Conservation (phyloP, 2,888 invertebrate species). For the Brenthis daphne region DNA sequence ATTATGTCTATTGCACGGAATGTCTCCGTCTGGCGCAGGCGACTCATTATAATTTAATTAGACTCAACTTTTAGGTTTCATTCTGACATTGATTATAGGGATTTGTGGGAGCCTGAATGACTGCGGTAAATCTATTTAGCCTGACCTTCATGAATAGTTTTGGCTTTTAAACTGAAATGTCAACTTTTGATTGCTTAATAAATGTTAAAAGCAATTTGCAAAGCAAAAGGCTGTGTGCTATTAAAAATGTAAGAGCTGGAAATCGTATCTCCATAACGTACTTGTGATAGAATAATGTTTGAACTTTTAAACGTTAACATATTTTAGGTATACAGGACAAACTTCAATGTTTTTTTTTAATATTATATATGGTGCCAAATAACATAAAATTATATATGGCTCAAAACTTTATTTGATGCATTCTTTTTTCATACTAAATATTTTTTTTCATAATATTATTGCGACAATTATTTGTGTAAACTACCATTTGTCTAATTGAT, state of each 20-base stretch:
- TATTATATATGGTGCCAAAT: too few relatives aligned
- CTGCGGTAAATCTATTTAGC: slow-evolving; percentile 30
- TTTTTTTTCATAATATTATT: too few relatives aligned
- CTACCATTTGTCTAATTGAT: too few relatives aligned
- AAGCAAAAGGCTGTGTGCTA: not conserved
- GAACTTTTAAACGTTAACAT: not conserved
- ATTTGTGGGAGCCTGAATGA: slow-evolving; percentile 32
- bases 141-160: slow-evolving; percentile 25
- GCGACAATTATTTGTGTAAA: too few relatives aligned
- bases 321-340: not conserved
- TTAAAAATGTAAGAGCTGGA: slow-evolving; percentile 6
- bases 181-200: slow-evolving; percentile 17
- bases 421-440: too few relatives aligned
- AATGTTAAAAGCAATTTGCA: slow-evolving; percentile 19
- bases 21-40: slow-evolving; percentile 45
- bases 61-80: slow-evolving; percentile 43
- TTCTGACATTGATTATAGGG: slow-evolving; percentile 42
- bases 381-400: too few relatives aligned
- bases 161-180: slow-evolving; percentile 8
- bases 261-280: not conserved
- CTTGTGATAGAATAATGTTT: not conserved
- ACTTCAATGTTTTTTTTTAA: too few relatives aligned
- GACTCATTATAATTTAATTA: slow-evolving; percentile 43
- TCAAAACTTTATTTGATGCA: too few relatives aligned
- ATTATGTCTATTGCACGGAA: slow-evolving; percentile 14